Percentiles rank a stretch among this genome's conserved stretches.
These are phyloP conservation scores for Colostygia pectinataria DNA, from an alignment of 2,888 invertebrate genomes.

Conservation along the genomic window DNA sequence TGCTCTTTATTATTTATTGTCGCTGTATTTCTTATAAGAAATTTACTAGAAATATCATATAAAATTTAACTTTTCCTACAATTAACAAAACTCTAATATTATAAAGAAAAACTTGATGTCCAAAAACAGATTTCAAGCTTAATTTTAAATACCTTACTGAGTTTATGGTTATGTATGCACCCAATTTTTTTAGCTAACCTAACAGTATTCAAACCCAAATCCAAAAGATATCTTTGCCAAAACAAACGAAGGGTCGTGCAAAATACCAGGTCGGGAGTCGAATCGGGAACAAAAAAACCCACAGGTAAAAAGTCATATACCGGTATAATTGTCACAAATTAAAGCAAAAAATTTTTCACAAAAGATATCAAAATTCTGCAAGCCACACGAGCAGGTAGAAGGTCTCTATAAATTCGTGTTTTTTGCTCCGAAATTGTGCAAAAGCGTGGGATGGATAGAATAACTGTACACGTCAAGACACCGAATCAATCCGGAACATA, in stretches of 20 bases:
- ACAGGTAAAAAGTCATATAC: conserved; percentile 83
- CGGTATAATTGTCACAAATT: conserved; percentile 84
- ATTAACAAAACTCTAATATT: no score
- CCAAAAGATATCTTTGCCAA: conserved; percentile 55
- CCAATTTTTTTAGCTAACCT: conserved; percentile 44
- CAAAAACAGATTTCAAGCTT: no score
- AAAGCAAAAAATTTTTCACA: conserved; percentile 77
- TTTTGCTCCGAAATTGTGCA: conserved; percentile 73
- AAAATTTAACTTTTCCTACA: no score
- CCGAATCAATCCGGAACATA: conserved; percentile 52
- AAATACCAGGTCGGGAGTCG: conserved; percentile 69
- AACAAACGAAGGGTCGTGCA: conserved; percentile 74
- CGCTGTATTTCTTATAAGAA: conserved; percentile 30
- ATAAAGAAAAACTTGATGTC: no score
- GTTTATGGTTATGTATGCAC: no score
- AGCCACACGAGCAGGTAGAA: conserved; percentile 83
- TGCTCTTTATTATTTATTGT: conserved; percentile 22
- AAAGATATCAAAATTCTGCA: conserved; percentile 82
- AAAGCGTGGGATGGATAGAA: conserved; percentile 76
- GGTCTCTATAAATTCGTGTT: conserved; percentile 65
- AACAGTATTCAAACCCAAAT: conserved; percentile 63
- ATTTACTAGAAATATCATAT: conserved; percentile 8
- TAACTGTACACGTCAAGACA: conserved; percentile 72
- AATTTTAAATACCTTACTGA: no score
- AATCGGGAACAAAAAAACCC: conserved; percentile 57